Base-by-base conservation (phyloP, 2,888 invertebrate genomes). In the Panopea generosa region DNA sequence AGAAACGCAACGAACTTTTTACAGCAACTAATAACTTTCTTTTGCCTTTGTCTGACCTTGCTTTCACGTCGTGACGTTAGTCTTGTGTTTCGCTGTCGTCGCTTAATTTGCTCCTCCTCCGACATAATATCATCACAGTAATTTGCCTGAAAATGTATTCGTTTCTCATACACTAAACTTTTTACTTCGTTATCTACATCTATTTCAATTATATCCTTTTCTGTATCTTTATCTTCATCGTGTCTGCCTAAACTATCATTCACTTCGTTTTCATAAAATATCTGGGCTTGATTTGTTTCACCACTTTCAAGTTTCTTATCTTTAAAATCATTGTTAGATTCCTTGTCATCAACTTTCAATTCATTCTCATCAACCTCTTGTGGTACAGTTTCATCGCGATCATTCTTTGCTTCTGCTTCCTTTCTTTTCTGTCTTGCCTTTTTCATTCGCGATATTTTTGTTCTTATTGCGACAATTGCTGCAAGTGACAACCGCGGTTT, bases 1-100 rank as follows among this genome's bases (percentile, higher is more conserved):
- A 98, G 95, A 94, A 98, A 99, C 40, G 98, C 98, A 77, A 97
- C 95, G 91, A 98, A 95, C 87, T 95, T 90, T 75, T 93, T 92
- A 77, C 93, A 92, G 84, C 92, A 93, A 55, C 86, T 87, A 27
- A 90, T 78, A 16, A 90, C 88, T 55, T 90, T 87, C 72, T 85
- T 83, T 22, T 88, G 85, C 67, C 87, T 80, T 50, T 90, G 87
- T 20, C 87, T 74, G 14, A 87, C 81, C 20, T 88, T 88, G 61
- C 89, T 90, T 75, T 87, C 87, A n/a, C 90, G 70, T n/a, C 90
- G 71, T 9, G 75, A 72, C 0, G 85, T 80, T 9, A 87, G 59
- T 2, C 86, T 56, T 7, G 81, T 79, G 22, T 82, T 75, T 18
- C 74, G 61, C n/a, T 79, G 81, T 18, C 77, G 63, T 52, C 84